phyloP scores from a whole-genome alignment of 1,140 invertebrate species.

The Lycorma delicatula region DNA sequence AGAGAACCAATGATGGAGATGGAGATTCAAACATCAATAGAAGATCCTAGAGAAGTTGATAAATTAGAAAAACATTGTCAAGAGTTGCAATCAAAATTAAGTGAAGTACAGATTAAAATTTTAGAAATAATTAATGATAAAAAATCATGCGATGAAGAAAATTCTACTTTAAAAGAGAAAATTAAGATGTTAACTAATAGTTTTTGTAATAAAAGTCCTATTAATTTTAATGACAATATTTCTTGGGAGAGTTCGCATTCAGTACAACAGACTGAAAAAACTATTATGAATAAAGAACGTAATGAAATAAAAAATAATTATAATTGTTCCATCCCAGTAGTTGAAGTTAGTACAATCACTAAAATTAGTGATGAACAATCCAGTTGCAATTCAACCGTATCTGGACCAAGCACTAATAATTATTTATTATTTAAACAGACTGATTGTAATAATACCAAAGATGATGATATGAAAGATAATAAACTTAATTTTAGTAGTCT shows the following conservation, averaged over 20 bases:
- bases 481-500: neutral
- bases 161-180: conserved; percentile 26
- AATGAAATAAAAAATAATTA: neutral
- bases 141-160: conserved; percentile 31
- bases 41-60: conserved; percentile 15
- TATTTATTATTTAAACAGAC: neutral
- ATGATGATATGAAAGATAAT: neutral
- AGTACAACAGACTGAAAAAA: conserved; percentile 1
- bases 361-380: neutral
- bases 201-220: neutral
- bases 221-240: conserved; percentile 4
- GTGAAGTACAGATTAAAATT: conserved; percentile 30
- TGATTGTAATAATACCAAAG: too few species aligned
- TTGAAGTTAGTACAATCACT: too few species aligned
- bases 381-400: neutral
- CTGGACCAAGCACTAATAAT: neutral
- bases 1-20: conserved; percentile 1
- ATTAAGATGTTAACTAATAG: conserved; percentile 19
- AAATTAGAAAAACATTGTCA: conserved; percentile 26
- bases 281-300: neutral
- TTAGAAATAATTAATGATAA: conserved; percentile 33
- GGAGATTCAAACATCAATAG: conserved; percentile 18
- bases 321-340: too few species aligned
- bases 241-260: neutral
- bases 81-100: conserved; percentile 26